Conservation (phyloP, 1,140 invertebrate species). For the Drosophila saltans region DNA sequence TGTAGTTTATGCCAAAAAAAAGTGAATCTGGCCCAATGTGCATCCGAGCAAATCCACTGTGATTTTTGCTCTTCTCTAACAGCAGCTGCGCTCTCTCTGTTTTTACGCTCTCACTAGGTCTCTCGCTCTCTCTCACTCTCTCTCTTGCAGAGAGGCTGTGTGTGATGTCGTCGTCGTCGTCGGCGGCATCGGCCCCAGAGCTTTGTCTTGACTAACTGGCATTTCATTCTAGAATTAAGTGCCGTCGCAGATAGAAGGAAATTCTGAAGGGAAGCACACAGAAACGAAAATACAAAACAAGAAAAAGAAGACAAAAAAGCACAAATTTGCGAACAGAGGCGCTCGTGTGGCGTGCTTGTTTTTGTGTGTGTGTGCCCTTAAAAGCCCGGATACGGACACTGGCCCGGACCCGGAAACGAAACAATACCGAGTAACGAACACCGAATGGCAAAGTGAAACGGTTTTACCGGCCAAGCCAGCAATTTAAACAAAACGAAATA, state of each 20-base stretch:
- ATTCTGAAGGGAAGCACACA: slow-evolving; percentile 1
- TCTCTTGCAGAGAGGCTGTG: slow-evolving; percentile 52
- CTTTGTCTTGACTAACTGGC: slow-evolving; percentile 29
- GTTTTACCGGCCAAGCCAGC: slow-evolving; percentile 19
- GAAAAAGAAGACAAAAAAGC: slow-evolving; percentile 1
- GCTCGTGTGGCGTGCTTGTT: slow-evolving; percentile 3
- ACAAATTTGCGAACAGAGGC: slow-evolving; percentile 6
- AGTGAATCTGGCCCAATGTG: no score
- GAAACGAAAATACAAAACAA: slow-evolving; percentile 4
- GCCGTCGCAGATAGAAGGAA: slow-evolving; percentile 64
- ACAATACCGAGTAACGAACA: slow-evolving; percentile 27
- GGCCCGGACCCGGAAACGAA: slow-evolving; percentile 41
- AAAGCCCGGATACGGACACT: slow-evolving; percentile 23
- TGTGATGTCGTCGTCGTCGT: background rate
- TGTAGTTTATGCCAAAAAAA: no score
- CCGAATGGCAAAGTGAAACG: slow-evolving; percentile 27
- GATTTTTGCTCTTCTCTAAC: background rate
- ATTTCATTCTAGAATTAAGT: slow-evolving; percentile 75
- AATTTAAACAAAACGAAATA: slow-evolving; percentile 24
- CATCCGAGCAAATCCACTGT: background rate
- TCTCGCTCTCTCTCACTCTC: background rate
- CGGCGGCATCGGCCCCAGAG: slow-evolving; percentile 20
- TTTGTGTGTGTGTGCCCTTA: slow-evolving; percentile 6
- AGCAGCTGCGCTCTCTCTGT: slow-evolving; percentile 8
- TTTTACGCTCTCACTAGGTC: slow-evolving; percentile 10